Base-by-base conservation (phyloP, 2,797 vertebrate genomes). In the Zenarchopterus dispar region DNA sequence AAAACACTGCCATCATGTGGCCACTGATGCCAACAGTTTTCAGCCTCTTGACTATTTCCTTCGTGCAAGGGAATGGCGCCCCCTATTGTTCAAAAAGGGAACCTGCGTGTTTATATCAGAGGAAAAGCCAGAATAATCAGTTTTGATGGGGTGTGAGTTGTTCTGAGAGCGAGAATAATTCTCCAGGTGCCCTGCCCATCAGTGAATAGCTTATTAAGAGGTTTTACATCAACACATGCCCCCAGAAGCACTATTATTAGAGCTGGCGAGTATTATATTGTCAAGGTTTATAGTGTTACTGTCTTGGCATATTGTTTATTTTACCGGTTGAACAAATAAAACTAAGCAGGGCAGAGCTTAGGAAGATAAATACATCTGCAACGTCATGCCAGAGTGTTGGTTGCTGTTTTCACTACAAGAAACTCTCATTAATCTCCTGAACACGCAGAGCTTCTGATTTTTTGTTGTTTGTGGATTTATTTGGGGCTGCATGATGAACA, bases 1-100 rank as follows among this genome's bases (percentile, higher is more conserved):
- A 23, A 36, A 22, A 46, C n/a, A 73, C 66, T 72, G 85, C 78
- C 84, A 81, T 61, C 90, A 75, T 13, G 72, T 85, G 90, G 81
- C 21, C 0, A 6, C 18, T 33, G 4, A 5, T 1, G 19, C 6
- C 36, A 6, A 44, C 2, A 44, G 21, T 6, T 21, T 31, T 8
- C 1, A 31, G 9, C 23, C 16, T 2, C 1, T 1, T n/a, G 3
- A 0, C 39, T 15, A 1, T 16, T 22, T 45, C 52, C 33, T 59
- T 2, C 66, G 47, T 26, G 17, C 1, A 19, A 8, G 31, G 16
- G 44, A 72, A 70, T 2, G 0, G 19, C 17, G 69, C 69, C 74
- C 65, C 63, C 82, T 78, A 8, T 0, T 64, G 84, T 48, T 70
- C 18, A 43, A 0, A 17, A 0, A 26, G 0, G 16, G 22, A 1